Conservation (phyloP, 2,888 invertebrate species). For the Drosophila pullipes region DNA sequence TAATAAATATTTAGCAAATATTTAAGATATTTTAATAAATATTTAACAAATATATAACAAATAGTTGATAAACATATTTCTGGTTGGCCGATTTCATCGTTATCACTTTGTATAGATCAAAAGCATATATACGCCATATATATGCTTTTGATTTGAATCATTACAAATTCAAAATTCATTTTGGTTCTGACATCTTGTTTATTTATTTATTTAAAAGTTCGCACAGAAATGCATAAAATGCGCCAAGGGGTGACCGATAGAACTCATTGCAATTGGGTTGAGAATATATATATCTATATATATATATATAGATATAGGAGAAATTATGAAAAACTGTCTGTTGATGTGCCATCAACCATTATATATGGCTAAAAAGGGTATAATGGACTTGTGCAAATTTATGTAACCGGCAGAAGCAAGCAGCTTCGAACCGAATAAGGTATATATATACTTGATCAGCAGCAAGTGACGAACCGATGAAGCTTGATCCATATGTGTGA, state of each 20-base stretch:
- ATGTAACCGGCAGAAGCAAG: not conserved
- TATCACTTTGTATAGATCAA: slow-evolving; percentile 44
- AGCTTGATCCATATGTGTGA: no score
- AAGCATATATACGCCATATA: not conserved
- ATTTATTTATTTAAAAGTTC: slow-evolving; percentile 35
- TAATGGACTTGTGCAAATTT: not conserved
- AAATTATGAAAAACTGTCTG: slow-evolving; percentile 38
- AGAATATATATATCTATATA: not conserved
- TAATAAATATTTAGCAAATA: not conserved
- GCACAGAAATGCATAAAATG: slow-evolving; percentile 19
- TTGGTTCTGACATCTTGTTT: slow-evolving; percentile 8
- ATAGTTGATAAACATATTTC: slow-evolving; percentile 2
- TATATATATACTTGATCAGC: not conserved
- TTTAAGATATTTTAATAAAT: not conserved
- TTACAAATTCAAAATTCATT: not conserved
- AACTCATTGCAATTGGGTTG: slow-evolving; percentile 20
- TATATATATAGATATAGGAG: not conserved
- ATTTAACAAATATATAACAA: not conserved
- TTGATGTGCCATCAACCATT: slow-evolving; percentile 16
- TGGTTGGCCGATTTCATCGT: slow-evolving; percentile 5
- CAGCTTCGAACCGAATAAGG: not conserved
- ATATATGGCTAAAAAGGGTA: not conserved
- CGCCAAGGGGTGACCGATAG: slow-evolving; percentile 27
- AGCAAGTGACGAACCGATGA: not conserved
- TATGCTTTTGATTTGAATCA: not conserved